phyloP scores from a whole-genome alignment of 64 coral and sea anemone genomes.

The Montipora foliosa region DNA sequence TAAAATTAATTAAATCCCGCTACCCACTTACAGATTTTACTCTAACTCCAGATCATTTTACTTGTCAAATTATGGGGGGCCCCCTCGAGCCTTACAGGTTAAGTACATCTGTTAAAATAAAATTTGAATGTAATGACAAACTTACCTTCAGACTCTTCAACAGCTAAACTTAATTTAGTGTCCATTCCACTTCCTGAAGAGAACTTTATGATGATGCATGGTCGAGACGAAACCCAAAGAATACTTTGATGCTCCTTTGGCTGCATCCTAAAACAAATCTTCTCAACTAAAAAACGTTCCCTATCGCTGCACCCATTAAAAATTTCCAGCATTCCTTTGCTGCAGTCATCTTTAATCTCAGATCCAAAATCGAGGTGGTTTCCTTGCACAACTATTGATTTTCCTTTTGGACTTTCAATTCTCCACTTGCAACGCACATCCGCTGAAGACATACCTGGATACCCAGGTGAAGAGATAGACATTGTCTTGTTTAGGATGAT shows the following conservation, averaged over 20 bases:
- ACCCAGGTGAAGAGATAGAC: conserved; percentile 45
- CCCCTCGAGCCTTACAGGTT: too few species aligned
- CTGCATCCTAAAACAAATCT: conserved; percentile 30
- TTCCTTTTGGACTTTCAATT: conserved; percentile 15
- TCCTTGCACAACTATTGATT: conserved; percentile 7
- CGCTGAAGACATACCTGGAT: not conserved
- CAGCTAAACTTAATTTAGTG: conserved; percentile 66
- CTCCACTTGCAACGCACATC: conserved; percentile 29
- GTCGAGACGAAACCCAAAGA: conserved; percentile 79
- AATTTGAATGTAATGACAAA: not conserved
- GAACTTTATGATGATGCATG: conserved; percentile 77
- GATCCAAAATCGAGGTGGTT: conserved; percentile 34
- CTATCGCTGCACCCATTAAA: conserved; percentile 80
- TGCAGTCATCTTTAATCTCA: conserved; percentile 20
- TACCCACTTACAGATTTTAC: too few species aligned
- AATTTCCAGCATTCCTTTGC: conserved; percentile 76
- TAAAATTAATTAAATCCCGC: too few species aligned
- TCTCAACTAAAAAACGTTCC: conserved; percentile 73
- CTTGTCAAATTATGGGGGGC: too few species aligned
- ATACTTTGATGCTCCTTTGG: conserved; percentile 14
- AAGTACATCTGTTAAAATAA: too few species aligned
- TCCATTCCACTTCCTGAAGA: conserved; percentile 52
- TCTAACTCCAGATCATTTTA: too few species aligned
- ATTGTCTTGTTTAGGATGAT: conserved; percentile 12
- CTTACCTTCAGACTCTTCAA: conserved; percentile 25